phyloP scores from a whole-genome alignment of 1,140 invertebrate species.

The Heliconius himera region DNA sequence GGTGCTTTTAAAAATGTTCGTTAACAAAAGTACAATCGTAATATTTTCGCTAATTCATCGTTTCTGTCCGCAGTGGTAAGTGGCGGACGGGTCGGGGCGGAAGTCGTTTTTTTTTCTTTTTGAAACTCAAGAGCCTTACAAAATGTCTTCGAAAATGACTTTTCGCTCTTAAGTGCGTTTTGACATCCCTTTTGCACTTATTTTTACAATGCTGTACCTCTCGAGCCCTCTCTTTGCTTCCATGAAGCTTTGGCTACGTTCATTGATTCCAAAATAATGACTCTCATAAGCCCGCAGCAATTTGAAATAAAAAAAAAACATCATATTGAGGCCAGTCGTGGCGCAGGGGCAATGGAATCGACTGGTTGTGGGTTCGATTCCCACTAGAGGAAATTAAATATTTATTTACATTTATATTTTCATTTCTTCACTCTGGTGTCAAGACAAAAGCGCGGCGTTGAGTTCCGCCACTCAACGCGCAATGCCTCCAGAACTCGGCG shows the following conservation, averaged over 20 bases:
- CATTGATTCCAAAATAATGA: constrained; percentile 48
- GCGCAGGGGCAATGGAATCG: background rate
- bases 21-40: constrained; percentile 15
- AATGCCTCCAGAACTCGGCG: too few relatives aligned
- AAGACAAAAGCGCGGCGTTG: too few relatives aligned
- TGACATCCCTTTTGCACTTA: constrained; percentile 67
- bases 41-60: constrained; percentile 71
- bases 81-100: constrained; percentile 61
- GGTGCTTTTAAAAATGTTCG: constrained; percentile 2
- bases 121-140: constrained; percentile 65
- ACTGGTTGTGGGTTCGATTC: too few relatives aligned
- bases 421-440: too few relatives aligned
- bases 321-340: too few relatives aligned
- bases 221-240: constrained; percentile 50
- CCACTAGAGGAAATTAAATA: too few relatives aligned
- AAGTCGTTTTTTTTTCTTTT: constrained; percentile 67
- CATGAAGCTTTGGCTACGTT: constrained; percentile 39
- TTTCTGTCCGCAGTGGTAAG: constrained; percentile 59
- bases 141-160: constrained; percentile 77
- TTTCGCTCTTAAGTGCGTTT: constrained; percentile 72
- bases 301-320: background rate
- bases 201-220: constrained; percentile 67
- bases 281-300: constrained; percentile 14
- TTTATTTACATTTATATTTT: too few relatives aligned
- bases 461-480: too few relatives aligned